A percentile compares a stretch with the other conserved stretches of the same genome.
Evolutionary conservation across 1,140 invertebrate genomes (phyloP).

Genomic region (Drosophila orena): DNA sequence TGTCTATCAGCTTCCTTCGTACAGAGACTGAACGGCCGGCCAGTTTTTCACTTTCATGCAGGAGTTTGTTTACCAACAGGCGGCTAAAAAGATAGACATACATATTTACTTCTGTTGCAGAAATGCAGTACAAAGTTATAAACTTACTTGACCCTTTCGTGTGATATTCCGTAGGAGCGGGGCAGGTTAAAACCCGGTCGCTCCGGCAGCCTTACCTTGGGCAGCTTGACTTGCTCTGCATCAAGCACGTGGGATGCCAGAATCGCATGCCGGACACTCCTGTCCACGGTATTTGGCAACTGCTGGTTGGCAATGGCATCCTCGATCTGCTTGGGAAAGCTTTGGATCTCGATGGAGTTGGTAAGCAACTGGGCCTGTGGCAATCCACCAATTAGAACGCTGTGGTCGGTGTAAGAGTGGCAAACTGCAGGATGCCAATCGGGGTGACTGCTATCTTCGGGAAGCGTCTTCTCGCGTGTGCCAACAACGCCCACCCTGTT

Average conservation of each 20-base stretch:
- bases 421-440: conserved; percentile 88
- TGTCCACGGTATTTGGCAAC: conserved; percentile 86
- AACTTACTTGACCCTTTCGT: conserved; percentile 88
- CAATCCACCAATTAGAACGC: conserved; percentile 89
- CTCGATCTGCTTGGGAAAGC: conserved; percentile 87
- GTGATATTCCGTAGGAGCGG: conserved; percentile 90
- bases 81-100: conserved; percentile 86
- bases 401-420: conserved; percentile 87
- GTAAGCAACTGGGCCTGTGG: conserved; percentile 90
- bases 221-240: conserved; percentile 90
- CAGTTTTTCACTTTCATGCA: conserved; percentile 89
- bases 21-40: conserved; percentile 86
- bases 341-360: conserved; percentile 89
- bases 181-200: conserved; percentile 90
- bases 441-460: conserved; percentile 87
- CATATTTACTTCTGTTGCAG: no score
- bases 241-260: conserved; percentile 91
- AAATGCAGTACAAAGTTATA: not conserved
- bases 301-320: conserved; percentile 85
- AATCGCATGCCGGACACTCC: conserved; percentile 87
- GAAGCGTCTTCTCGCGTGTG: conserved; percentile 71
- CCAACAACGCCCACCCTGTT: conserved; percentile 85
- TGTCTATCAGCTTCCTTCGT: conserved; percentile 86
- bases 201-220: conserved; percentile 89
- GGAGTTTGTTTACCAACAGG: conserved; percentile 89